These are phyloP conservation scores for Drosophila yooni DNA, from an alignment of 2,888 invertebrate species.

Conservation along the genomic window DNA sequence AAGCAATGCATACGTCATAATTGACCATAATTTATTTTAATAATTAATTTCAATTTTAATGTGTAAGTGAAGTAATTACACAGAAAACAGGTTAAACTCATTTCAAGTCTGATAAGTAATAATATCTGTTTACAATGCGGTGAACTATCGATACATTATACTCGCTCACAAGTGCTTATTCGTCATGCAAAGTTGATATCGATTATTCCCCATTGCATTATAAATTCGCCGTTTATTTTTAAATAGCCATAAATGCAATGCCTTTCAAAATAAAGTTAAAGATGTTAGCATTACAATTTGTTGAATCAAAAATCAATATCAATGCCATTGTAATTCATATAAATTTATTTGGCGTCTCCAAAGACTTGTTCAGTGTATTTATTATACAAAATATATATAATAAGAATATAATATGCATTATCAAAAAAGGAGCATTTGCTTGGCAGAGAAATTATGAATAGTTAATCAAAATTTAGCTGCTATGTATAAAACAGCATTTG, in stretches of 20 bases:
- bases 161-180: background rate
- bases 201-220: background rate
- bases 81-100: background rate
- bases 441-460: constrained; percentile 16
- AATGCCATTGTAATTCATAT: constrained; percentile 6
- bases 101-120: background rate
- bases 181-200: background rate
- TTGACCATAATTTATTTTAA: background rate
- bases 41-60: background rate
- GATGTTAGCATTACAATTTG: background rate
- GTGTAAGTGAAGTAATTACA: background rate
- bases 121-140: background rate
- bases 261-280: background rate
- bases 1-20: constrained; percentile 1
- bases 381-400: constrained; percentile 28
- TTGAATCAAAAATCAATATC: background rate
- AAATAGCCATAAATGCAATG: background rate
- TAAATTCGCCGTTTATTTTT: background rate
- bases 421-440: constrained; percentile 4
- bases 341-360: constrained; percentile 7
- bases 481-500: constrained; percentile 16
- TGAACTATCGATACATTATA: background rate
- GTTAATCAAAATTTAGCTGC: constrained; percentile 18
- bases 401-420: constrained; percentile 28
- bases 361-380: constrained; percentile 8